phyloP scores from a whole-genome alignment of 2,113 vertebrate species.

The Pelecanus crispus region DNA sequence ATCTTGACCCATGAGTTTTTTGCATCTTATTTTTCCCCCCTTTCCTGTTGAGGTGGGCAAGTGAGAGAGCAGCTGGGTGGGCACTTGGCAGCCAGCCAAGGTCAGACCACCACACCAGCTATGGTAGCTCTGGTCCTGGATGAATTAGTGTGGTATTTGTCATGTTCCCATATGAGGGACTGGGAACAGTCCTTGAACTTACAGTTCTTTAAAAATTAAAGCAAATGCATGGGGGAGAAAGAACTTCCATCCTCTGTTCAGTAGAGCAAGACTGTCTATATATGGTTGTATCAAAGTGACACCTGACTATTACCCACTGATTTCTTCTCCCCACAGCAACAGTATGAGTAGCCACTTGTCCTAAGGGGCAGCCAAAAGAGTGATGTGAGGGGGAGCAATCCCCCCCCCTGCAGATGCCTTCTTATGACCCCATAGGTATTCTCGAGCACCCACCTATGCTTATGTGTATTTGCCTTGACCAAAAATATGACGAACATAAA shows the following conservation, averaged over 20 bases:
- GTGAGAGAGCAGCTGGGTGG: neutral
- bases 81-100: neutral
- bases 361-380: neutral
- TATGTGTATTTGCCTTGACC: neutral
- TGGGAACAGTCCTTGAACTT: neutral
- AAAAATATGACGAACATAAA: neutral
- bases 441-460: neutral
- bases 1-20: neutral
- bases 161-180: neutral
- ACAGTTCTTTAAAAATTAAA: neutral
- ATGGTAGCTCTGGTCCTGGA: neutral
- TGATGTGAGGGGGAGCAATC: neutral
- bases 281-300: neutral
- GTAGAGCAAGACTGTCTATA: neutral
- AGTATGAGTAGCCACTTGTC: neutral
- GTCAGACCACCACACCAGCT: neutral
- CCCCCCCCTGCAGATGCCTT: neutral
- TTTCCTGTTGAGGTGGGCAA: neutral
- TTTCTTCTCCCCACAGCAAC: neutral
- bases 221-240: neutral
- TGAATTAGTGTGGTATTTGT: neutral
- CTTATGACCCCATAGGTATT: neutral
- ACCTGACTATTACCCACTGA: neutral
- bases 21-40: neutral
- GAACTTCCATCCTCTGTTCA: neutral